Evolutionary conservation across 2,797 vertebrate species (phyloP), one percentile per base, ranked within the genome.

Genomic region (Botia almorhae): DNA sequence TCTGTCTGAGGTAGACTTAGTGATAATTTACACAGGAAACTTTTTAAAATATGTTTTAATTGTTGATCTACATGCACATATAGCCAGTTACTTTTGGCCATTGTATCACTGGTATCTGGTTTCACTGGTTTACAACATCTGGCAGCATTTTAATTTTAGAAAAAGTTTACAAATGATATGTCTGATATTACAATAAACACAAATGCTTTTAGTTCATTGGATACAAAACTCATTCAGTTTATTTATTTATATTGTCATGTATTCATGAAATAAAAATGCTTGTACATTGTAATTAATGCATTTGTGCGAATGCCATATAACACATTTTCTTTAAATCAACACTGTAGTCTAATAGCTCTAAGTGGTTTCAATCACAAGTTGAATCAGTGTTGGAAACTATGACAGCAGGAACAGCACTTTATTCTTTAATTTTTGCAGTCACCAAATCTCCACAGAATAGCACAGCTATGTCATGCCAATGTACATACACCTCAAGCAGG

Each of bases 241-340:
- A 78, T 78, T n/a, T 61, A 74, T 67, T 75, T 33, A 76, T 68
- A 68, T 68, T 68, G 55, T 68, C 63, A 65, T 55, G 74, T 23
- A 76, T 76, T 55, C 50, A 43, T 26, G 33, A 17, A 21, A 75
- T 65, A 65, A 39, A 55, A 67, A 39, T 39, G 48, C 50, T 55
- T 53, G 61, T 55, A 39, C n/a, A 4, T 67, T 56, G 63, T 68
- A 68, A 76, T 76, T 76, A 68, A 68, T 67, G 50, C 19, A 4
- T 29, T 43, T 2, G 14, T 65, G 50, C 23, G 29, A 67, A 33
- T n/a, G 63, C 50, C 21, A 67, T 33, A 65, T 43, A 17, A 13
- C 10, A 1, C 12, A 33, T 70, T 61, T 64, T 74, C n/a, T 55
- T 53, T 65, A 36, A 53, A 36, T 39, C 63, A 65, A 53, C 58